Percentiles rank a stretch among this genome's conserved stretches.
These are phyloP conservation scores for Leistus spinibarbis DNA, from an alignment of 2,888 invertebrate genomes.

Conservation along the genomic window DNA sequence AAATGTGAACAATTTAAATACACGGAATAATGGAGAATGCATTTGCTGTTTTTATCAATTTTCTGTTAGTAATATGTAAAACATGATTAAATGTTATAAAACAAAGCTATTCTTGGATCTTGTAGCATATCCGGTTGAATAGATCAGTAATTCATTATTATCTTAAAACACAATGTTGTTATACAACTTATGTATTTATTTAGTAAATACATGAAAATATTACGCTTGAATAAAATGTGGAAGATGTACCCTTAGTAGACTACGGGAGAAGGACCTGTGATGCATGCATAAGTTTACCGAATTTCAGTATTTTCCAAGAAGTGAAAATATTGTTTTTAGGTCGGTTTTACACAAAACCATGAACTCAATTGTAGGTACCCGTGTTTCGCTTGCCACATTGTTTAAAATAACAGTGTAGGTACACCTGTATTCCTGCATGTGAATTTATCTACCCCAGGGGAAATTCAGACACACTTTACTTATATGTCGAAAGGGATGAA, in stretches of 20 bases:
- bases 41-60: too few relatives aligned
- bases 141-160: too few relatives aligned
- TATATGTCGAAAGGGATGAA: neutral
- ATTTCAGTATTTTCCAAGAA: neutral
- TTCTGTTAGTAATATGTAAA: too few relatives aligned
- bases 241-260: neutral
- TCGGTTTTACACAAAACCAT: neutral
- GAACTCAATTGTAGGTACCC: neutral
- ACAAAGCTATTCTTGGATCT: too few relatives aligned
- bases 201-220: too few relatives aligned
- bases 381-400: too few relatives aligned
- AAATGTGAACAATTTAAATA: too few relatives aligned
- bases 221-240: neutral
- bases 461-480: neutral
- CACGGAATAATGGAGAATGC: too few relatives aligned
- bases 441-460: neutral
- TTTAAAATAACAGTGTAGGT: neutral
- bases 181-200: too few relatives aligned
- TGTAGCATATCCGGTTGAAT: too few relatives aligned
- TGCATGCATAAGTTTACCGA: neutral
- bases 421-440: neutral
- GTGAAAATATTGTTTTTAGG: neutral
- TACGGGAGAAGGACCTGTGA: neutral
- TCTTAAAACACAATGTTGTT: too few relatives aligned
- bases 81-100: too few relatives aligned